These are phyloP conservation scores for Rhineura floridana DNA, from an alignment of 2,113 vertebrate species.

Conservation along the genomic window DNA sequence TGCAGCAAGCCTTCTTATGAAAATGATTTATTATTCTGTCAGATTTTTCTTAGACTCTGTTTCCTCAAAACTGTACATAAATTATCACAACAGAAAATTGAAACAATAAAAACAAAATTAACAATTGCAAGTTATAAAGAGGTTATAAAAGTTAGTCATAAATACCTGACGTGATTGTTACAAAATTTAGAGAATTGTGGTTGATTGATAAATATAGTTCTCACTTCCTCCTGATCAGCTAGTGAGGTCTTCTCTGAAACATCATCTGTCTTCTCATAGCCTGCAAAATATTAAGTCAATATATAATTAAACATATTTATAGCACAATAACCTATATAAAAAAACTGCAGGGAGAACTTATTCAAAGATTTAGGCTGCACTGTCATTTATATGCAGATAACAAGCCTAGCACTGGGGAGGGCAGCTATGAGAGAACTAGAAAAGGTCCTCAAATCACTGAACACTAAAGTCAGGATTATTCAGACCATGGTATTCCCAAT, in stretches of 20 bases:
- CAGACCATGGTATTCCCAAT: no score
- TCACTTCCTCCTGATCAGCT: constrained; percentile 93
- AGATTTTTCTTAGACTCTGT: neutral
- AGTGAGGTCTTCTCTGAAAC: constrained; percentile 92
- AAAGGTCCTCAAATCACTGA: no score
- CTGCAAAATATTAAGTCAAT: constrained; percentile 72
- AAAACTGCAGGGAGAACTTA: no score
- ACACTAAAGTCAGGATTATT: no score
- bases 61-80: neutral
- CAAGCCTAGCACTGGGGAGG: no score
- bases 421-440: no score
- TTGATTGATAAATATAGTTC: constrained; percentile 94
- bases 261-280: constrained; percentile 97
- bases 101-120: neutral
- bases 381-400: no score
- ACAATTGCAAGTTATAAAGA: neutral
- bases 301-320: neutral
- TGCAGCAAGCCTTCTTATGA: no score
- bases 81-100: neutral
- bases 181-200: constrained; percentile 95
- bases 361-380: no score
- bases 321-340: neutral
- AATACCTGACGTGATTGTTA: constrained; percentile 94
- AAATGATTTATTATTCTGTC: neutral
- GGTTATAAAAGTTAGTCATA: neutral